A percentile compares a stretch with the other conserved stretches of the same genome.
phyloP scores from a whole-genome alignment of 2,888 invertebrate species.

The Zootermopsis nevadensis region DNA sequence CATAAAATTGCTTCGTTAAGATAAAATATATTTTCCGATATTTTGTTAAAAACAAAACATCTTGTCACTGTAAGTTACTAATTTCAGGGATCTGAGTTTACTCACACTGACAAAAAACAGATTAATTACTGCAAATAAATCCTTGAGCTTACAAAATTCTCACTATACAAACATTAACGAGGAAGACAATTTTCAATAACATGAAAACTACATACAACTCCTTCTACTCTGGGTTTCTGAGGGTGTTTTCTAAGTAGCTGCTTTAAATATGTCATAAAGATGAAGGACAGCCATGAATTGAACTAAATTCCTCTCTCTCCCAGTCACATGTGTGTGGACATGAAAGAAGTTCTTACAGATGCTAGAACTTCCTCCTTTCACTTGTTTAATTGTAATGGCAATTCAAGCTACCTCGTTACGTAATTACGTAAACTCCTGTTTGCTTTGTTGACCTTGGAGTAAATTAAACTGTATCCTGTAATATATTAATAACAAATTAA shows the following conservation, averaged over 20 bases:
- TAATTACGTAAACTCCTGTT: background rate
- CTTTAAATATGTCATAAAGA: background rate
- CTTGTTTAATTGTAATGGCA: background rate
- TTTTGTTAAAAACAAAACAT: too few relatives aligned
- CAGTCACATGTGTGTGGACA: background rate
- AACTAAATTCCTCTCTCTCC: background rate
- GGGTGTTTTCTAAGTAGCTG: background rate
- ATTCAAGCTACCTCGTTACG: background rate
- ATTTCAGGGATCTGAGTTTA: too few relatives aligned
- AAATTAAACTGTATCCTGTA: background rate
- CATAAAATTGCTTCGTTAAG: too few relatives aligned
- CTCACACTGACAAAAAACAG: too few relatives aligned
- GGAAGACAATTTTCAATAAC: background rate
- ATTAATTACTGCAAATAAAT: background rate
- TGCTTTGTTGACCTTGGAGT: conserved; percentile 1
- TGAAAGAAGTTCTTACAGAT: background rate
- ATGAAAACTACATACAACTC: background rate
- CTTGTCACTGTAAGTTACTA: too few relatives aligned
- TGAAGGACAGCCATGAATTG: background rate
- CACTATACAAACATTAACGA: background rate
- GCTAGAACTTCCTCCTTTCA: conserved; percentile 11
- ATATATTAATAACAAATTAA: background rate
- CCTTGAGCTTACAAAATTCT: background rate
- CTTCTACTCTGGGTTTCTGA: background rate
- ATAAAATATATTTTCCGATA: too few relatives aligned